Base-by-base conservation (phyloP, 2,113 vertebrate genomes). In the Pteruthius melanotis region DNA sequence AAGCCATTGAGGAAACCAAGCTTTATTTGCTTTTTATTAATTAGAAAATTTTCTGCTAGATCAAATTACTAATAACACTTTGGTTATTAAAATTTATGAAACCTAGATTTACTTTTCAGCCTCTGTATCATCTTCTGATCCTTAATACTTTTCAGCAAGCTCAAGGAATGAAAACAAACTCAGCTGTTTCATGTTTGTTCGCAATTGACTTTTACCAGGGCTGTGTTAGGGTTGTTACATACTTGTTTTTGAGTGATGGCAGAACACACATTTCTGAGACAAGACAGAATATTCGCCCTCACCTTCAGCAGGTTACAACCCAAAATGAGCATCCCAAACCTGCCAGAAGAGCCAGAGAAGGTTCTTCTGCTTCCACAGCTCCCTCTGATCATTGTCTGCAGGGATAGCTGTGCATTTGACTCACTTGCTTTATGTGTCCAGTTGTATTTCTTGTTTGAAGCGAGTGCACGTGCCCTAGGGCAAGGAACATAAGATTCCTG, bases 11-110 rank as follows among this genome's bases (percentile, higher is more conserved):
- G 64, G 87, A 92, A 93, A 92, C n/a, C 24, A 49, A 75, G 54
- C 40, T 93, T 93, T 94, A 66, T 83, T 97, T 90, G 59, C n/a
- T 87, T 95, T 93, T 83, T 81, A 66, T 86, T 95, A 86, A 49
- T 93, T 64, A n/a, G 47, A 66, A 35, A 52, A 78, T 90, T 60
- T 86, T 94, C 52, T 60, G 66, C 57, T 54, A 81, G 85, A 90
- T 81, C 71, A 20, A 92, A 68, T 92, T 96, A 83, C 88, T 75
- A 87, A 83, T 87, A 91, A 87, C 52, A 69, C 35, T 88, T 74
- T 0, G 3, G 54, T 91, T 91, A 95, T 94, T 94, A 78, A 92
- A 66, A 81, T 83, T 37, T 81, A 44, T 63, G 63, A 93, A 96
- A 83, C 42, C 28, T 83, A 56, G 30, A 37, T 88, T 83, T 88